Percentiles rank a stretch among this genome's conserved stretches.
These are phyloP conservation scores for Prietella phreatophila DNA, from an alignment of 2,113 vertebrate genomes.

Conservation along the genomic window DNA sequence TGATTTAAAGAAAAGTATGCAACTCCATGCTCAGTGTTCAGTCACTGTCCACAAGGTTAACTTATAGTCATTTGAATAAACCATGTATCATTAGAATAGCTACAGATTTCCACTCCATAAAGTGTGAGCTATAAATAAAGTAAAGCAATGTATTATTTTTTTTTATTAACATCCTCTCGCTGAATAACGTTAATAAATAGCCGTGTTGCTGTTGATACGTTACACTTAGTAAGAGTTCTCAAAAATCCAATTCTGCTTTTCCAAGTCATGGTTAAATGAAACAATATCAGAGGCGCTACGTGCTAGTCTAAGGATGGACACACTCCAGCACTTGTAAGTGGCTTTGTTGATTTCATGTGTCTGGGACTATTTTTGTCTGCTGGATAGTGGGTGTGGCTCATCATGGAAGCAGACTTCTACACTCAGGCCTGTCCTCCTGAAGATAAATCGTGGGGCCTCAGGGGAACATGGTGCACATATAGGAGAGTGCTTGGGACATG, in stretches of 20 bases:
- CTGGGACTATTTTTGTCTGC: constrained; percentile 62
- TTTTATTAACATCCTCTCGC: neutral
- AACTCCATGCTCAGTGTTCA: too few relatives aligned
- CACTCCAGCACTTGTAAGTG: constrained; percentile 59
- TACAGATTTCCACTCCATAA: neutral
- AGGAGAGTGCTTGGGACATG: neutral
- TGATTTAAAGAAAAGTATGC: too few relatives aligned
- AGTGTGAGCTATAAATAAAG: neutral
- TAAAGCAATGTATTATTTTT: neutral
- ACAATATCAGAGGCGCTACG: constrained; percentile 14
- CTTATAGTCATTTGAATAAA: too few relatives aligned
- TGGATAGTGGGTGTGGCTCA: constrained; percentile 50
- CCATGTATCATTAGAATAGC: too few relatives aligned
- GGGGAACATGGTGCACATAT: constrained; percentile 33
- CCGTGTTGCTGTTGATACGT: neutral
- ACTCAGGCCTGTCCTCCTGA: constrained; percentile 32
- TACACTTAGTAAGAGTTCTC: neutral
- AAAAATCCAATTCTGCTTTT: neutral
- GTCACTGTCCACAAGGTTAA: too few relatives aligned
- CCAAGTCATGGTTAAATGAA: constrained; percentile 27
- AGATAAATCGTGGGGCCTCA: constrained; percentile 54
- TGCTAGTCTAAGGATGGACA: constrained; percentile 40
- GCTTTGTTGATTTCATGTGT: constrained; percentile 70
- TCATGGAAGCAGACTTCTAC: constrained; percentile 48
- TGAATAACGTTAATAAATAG: neutral